phyloP scores from a whole-genome alignment of 2,797 vertebrate genomes.

The Eremophila alpestris region DNA sequence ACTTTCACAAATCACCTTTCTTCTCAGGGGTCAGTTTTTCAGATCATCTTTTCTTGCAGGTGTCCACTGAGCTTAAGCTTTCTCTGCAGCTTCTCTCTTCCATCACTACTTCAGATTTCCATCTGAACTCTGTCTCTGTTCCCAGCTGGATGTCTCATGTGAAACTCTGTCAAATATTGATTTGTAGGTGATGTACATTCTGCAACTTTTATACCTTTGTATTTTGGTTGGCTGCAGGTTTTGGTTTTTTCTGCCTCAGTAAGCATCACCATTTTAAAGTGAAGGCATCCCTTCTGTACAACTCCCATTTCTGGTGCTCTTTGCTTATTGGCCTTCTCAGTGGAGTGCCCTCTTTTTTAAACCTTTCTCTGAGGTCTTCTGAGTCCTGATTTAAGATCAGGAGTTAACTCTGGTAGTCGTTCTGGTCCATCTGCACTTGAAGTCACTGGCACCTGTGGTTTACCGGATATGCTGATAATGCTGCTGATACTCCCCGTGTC shows the following conservation, averaged over 20 bases:
- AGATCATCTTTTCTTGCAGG: constrained; percentile 30
- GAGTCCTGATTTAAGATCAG: neutral
- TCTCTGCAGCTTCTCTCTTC: constrained; percentile 33
- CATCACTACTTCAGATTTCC: constrained; percentile 10
- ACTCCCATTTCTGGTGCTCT: neutral
- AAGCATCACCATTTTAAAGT: neutral
- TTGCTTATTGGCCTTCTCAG: neutral
- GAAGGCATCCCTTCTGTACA: neutral
- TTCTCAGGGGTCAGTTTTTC: constrained; percentile 43
- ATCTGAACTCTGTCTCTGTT: constrained; percentile 46
- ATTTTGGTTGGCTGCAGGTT: neutral
- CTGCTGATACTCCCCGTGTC: neutral
- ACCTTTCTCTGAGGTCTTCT: neutral
- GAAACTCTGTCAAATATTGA: constrained; percentile 27
- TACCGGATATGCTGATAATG: neutral
- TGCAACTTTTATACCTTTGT: constrained; percentile 2
- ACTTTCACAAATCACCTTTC: constrained; percentile 15
- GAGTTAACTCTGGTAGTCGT: neutral
- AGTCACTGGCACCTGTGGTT: neutral
- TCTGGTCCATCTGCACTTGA: neutral
- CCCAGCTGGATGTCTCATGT: constrained; percentile 44
- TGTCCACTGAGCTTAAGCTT: constrained; percentile 39
- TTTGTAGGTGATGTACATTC: constrained; percentile 2
- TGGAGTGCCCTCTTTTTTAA: neutral
- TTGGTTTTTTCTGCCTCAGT: neutral